Evolutionary conservation across 2,113 vertebrate genomes (phyloP), one percentile per base, ranked within the genome.

Genomic region (Dunckerocampus dactyliophorus): DNA sequence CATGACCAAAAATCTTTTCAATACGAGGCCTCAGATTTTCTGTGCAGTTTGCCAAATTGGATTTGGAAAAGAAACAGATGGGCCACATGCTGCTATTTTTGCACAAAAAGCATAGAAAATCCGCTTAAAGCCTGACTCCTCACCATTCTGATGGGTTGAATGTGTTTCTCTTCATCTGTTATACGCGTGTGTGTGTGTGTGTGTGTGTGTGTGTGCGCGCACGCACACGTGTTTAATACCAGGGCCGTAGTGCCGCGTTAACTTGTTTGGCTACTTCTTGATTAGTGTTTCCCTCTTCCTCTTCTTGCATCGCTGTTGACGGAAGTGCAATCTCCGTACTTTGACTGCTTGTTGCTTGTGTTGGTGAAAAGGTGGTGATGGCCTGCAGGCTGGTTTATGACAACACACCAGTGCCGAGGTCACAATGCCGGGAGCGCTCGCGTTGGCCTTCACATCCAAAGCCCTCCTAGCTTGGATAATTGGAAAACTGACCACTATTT

Each of bases 71-170:
- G 1, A 20, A 57, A 13, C 12, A 22, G 8, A 28, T 8, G 19
- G 5, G 20, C 22, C 6, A 31, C 47, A 47, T 47, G 20, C 39
- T 24, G 14, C 14, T 15, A 11, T 45, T 47, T 50, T 47, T 21
- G 19, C 15, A 19, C 10, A 4, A 16, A 52, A 69, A 70, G 68
- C 71, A 78, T 81, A 80, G 79, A 85, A 81, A 86, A 82, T 69
- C 79, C 74, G 68, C 77, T 43, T 69, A 14, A 42, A 54, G 71
- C 43, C 34, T 58, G 9, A 53, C 58, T 67, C 43, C 34, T 55
- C 14, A 53, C 58, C 69, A 13, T 45, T 77, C 71, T 84, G 84
- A 80, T 62, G 54, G 82, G 72, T 69, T 47, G 73, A 28, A 24
- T 48, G 42, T 62, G 16, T 72, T 62, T 57, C 49, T 67, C 67